These are phyloP conservation scores for Archips xylosteana DNA, from an alignment of 2,888 invertebrate genomes.

Conservation along the genomic window DNA sequence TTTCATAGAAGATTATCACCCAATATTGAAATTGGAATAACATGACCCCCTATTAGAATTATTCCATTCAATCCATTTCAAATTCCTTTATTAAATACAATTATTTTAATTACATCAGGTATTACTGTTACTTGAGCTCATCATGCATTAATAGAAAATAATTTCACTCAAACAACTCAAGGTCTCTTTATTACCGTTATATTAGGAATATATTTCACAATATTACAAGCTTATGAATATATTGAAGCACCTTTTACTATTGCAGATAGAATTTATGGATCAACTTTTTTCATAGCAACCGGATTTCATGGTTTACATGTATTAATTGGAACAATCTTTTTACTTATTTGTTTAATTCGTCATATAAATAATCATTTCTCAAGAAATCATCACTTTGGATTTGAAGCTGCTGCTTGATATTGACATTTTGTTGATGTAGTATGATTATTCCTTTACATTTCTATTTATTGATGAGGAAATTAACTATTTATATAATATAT, in stretches of 20 bases:
- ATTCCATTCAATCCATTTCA: constrained; percentile 88
- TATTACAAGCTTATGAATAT: constrained; percentile 89
- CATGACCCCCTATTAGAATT: constrained; percentile 88
- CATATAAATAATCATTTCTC: constrained; percentile 68
- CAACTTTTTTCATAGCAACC: constrained; percentile 90
- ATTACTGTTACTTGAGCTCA: constrained; percentile 87
- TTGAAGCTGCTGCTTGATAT: constrained; percentile 75
- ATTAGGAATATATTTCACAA: constrained; percentile 86
- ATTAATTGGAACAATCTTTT: constrained; percentile 81
- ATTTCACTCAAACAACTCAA: constrained; percentile 71
- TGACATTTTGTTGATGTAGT: constrained; percentile 76
- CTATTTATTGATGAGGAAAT: constrained; percentile 89
- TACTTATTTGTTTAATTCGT: constrained; percentile 64
- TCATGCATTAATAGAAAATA: constrained; percentile 70
- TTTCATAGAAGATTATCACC: constrained; percentile 80
- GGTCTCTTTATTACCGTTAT: constrained; percentile 71
- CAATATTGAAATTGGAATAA: constrained; percentile 71
- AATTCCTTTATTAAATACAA: constrained; percentile 90
- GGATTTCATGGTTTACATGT: constrained; percentile 92
- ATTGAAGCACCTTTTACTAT: constrained; percentile 81
- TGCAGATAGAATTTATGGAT: constrained; percentile 86
- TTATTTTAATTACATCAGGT: constrained; percentile 90
- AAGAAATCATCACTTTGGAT: constrained; percentile 69
- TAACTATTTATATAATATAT: constrained; percentile 89
- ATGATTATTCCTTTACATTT: constrained; percentile 79